A percentile compares a stretch with the other conserved stretches of the same genome.
Evolutionary conservation across 2,113 vertebrate genomes (phyloP).

Genomic region (Hippotragus niger): DNA sequence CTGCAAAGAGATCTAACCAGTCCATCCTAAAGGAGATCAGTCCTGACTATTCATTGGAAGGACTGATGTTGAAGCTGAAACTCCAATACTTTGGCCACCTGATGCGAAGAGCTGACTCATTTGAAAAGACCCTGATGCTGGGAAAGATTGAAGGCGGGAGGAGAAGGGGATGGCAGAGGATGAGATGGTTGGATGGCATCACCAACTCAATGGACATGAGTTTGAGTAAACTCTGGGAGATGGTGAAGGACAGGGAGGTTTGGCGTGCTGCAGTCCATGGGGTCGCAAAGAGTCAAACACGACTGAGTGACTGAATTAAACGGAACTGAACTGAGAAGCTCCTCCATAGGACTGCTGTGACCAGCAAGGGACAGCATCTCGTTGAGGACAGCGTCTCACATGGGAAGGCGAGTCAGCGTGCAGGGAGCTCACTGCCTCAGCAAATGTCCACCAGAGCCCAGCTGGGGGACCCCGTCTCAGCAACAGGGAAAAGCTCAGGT

Average conservation of each 20-base stretch:
- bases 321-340: neutral
- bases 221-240: neutral
- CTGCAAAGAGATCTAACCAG: neutral
- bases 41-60: neutral
- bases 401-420: accelerated
- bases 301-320: neutral
- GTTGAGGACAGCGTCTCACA: neutral
- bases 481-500: neutral
- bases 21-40: neutral
- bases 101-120: neutral
- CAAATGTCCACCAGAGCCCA: neutral
- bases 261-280: neutral
- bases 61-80: neutral
- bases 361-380: too few relatives aligned
- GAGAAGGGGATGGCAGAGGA: neutral
- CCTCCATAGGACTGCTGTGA: neutral
- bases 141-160: accelerated
- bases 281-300: neutral
- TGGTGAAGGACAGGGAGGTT: neutral
- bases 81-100: neutral
- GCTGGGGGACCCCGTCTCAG: neutral
- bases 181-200: neutral
- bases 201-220: neutral
- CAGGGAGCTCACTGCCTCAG: too few relatives aligned
- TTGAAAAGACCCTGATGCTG: neutral